phyloP scores from a whole-genome alignment of 2,888 invertebrate genomes.

The Dioctria rufipes region DNA sequence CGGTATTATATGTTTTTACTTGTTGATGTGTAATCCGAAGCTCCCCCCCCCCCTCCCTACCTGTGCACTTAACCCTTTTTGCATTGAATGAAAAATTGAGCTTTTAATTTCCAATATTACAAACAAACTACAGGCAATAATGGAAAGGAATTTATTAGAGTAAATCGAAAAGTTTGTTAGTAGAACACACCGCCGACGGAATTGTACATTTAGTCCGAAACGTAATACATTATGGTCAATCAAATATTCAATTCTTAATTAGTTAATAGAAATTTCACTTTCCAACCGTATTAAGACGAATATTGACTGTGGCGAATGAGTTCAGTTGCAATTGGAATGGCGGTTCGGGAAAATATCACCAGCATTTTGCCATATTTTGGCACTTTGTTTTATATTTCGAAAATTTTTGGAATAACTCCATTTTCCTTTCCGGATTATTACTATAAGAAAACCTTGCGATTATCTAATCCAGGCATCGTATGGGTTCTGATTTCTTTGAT shows the following conservation, averaged over 20 bases:
- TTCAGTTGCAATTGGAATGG: slow-evolving; percentile 29
- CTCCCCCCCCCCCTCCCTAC: too few species aligned
- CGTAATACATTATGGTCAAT: slow-evolving; percentile 9
- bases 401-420: slow-evolving; percentile 54
- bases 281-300: not conserved
- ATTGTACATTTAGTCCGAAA: not conserved
- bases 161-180: not conserved
- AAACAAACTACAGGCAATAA: too few species aligned
- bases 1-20: too few species aligned
- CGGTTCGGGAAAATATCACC: slow-evolving; percentile 36
- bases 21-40: too few species aligned
- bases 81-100: too few species aligned
- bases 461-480: slow-evolving; percentile 51
- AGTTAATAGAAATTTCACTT: slow-evolving; percentile 28
- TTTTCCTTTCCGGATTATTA: slow-evolving; percentile 53
- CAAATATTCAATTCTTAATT: slow-evolving; percentile 46
- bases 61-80: too few species aligned
- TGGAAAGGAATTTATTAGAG: too few species aligned
- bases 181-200: not conserved
- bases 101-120: too few species aligned
- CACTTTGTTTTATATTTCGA: slow-evolving; percentile 56
- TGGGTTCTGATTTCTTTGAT: slow-evolving; percentile 40
- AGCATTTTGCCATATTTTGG: slow-evolving; percentile 26
- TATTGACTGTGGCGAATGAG: not conserved
- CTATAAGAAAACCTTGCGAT: slow-evolving; percentile 47